These are phyloP conservation scores for Chrysemys picta DNA, from an alignment of 2,113 vertebrate genomes.

Conservation along the genomic window DNA sequence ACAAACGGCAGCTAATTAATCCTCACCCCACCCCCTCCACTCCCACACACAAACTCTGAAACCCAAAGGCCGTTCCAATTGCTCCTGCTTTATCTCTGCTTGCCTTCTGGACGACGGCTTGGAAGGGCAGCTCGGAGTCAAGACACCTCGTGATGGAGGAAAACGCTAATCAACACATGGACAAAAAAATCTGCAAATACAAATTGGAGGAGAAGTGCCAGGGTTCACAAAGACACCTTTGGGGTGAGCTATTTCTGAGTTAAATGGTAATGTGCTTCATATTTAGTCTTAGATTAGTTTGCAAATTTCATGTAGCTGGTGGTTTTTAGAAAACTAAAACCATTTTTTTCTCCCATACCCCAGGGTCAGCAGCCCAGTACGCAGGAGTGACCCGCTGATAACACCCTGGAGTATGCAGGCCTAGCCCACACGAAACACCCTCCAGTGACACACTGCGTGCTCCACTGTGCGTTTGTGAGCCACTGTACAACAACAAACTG, in stretches of 20 bases:
- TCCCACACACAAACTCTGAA: background rate
- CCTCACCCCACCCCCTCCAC: background rate
- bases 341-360: background rate
- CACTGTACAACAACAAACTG: too few relatives aligned
- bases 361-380: background rate
- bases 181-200: background rate
- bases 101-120: background rate
- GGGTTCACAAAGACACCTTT: background rate
- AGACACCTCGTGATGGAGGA: background rate
- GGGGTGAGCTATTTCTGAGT: background rate
- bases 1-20: background rate
- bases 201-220: background rate
- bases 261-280: background rate
- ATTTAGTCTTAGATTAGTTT: background rate
- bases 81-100: background rate
- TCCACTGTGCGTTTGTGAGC: too few relatives aligned
- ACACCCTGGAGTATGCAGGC: too few relatives aligned
- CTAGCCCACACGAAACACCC: too few relatives aligned
- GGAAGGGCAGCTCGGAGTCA: background rate
- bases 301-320: background rate
- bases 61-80: background rate
- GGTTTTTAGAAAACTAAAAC: background rate
- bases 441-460: too few relatives aligned
- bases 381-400: background rate
- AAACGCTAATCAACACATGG: background rate